Evolutionary conservation across 2,113 vertebrate species (phyloP).

Genomic region (Tamias sibiricus): DNA sequence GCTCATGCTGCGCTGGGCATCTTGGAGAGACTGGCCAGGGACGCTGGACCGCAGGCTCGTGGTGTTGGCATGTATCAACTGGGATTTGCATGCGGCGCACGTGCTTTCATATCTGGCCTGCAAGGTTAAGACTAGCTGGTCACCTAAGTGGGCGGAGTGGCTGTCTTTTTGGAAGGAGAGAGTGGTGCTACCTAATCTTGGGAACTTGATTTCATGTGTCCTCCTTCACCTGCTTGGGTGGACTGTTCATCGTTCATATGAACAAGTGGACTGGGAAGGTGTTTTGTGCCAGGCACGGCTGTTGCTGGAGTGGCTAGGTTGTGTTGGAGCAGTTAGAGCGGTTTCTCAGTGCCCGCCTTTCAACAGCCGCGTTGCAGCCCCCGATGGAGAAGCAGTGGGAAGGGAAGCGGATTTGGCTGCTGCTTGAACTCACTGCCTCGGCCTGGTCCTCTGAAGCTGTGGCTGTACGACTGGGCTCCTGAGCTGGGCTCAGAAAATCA

Average conservation of each 20-base stretch:
- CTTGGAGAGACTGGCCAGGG: conserved; percentile 62
- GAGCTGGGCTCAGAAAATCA: not conserved
- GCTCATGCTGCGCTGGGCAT: conserved; percentile 49
- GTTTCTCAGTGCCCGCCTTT: not conserved
- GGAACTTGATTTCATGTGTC: not conserved
- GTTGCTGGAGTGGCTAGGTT: not conserved
- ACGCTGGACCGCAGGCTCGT: conserved; percentile 41
- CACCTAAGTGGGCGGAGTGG: not conserved
- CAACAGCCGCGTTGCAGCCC: not conserved
- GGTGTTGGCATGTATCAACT: conserved; percentile 63
- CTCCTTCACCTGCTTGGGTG: not conserved
- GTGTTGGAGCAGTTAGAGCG: not conserved
- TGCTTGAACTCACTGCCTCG: not conserved
- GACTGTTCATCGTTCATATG: not conserved
- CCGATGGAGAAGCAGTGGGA: not conserved
- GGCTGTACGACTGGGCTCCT: accelerated
- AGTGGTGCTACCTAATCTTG: not conserved
- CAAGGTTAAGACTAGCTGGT: not conserved
- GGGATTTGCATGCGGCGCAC: conserved; percentile 56
- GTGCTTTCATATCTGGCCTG: not conserved
- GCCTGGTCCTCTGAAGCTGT: not conserved
- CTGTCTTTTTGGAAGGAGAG: not conserved
- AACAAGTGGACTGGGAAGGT: not conserved
- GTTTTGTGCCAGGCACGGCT: not conserved
- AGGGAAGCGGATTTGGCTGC: not conserved